phyloP scores from a whole-genome alignment of 64 coral and sea anemone genomes.

The Trachythela sp. region DNA sequence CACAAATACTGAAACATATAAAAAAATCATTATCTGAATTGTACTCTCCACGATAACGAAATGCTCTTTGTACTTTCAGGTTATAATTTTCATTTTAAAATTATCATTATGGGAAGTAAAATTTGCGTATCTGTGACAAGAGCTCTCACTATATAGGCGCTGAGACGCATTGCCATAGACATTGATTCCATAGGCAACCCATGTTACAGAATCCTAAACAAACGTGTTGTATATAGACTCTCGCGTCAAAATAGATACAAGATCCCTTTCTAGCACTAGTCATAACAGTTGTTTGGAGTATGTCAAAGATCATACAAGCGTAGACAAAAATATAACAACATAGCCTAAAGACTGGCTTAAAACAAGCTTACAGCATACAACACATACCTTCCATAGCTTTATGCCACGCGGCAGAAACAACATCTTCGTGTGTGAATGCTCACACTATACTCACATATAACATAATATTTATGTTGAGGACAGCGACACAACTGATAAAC shows the following conservation, averaged over 20 bases:
- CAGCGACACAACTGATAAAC: neutral
- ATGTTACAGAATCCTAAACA: neutral
- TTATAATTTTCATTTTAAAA: too few relatives aligned
- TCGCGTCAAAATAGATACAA: neutral
- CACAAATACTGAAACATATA: too few relatives aligned
- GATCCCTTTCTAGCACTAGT: neutral
- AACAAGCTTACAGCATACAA: neutral
- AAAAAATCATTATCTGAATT: too few relatives aligned
- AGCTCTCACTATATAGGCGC: neutral
- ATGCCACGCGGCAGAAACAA: neutral
- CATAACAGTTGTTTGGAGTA: neutral
- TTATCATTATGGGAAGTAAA: too few relatives aligned
- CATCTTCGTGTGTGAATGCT: neutral
- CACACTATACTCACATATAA: neutral
- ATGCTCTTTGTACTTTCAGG: too few relatives aligned
- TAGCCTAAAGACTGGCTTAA: neutral
- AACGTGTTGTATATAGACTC: neutral
- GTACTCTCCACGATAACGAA: too few relatives aligned
- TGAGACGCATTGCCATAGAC: neutral
- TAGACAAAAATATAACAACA: neutral
- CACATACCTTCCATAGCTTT: neutral
- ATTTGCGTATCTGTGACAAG: neutral
- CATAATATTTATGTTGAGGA: neutral
- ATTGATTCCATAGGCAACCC: neutral
- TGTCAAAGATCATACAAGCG: neutral